These are phyloP conservation scores for Pomacea maculata DNA, from an alignment of 1,140 invertebrate genomes.

Conservation along the genomic window DNA sequence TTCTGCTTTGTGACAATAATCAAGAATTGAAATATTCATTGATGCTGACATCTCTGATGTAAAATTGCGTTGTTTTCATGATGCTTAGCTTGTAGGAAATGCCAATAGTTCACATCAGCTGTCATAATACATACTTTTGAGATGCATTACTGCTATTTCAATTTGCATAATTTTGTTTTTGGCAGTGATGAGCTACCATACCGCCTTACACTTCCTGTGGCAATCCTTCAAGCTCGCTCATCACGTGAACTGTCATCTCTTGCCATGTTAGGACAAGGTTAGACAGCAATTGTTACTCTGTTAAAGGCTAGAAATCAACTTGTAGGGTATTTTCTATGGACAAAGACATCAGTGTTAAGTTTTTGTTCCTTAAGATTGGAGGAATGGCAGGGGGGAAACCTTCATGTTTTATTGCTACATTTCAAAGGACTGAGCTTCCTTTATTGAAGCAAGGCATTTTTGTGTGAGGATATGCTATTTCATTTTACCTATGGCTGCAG, in stretches of 20 bases:
- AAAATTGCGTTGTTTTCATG: not conserved
- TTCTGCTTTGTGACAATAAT: not conserved
- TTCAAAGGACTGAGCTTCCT: too few species aligned
- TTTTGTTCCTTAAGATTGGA: too few species aligned
- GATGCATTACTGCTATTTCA: not conserved
- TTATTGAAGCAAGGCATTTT: too few species aligned
- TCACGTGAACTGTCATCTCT: constrained; percentile 89
- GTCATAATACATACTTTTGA: not conserved
- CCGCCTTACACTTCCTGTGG: constrained; percentile 81
- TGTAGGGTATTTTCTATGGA: too few species aligned
- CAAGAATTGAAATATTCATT: not conserved
- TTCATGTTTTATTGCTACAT: too few species aligned
- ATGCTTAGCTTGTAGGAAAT: too few species aligned
- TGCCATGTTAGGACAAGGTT: constrained; percentile 87
- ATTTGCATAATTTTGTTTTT: constrained; percentile 35
- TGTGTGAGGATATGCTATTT: too few species aligned
- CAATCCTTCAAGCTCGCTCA: constrained; percentile 79
- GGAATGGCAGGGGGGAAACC: too few species aligned
- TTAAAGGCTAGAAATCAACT: not conserved
- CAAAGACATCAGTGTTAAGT: too few species aligned
- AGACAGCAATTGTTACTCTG: constrained; percentile 24
- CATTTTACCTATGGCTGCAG: too few species aligned
- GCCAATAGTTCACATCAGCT: too few species aligned
- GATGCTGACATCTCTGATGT: not conserved
- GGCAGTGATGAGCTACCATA: constrained; percentile 92